A percentile compares a stretch with the other conserved stretches of the same genome.
Evolutionary conservation across 2,888 invertebrate genomes (phyloP).

Genomic region (Trachelus troglodyta): DNA sequence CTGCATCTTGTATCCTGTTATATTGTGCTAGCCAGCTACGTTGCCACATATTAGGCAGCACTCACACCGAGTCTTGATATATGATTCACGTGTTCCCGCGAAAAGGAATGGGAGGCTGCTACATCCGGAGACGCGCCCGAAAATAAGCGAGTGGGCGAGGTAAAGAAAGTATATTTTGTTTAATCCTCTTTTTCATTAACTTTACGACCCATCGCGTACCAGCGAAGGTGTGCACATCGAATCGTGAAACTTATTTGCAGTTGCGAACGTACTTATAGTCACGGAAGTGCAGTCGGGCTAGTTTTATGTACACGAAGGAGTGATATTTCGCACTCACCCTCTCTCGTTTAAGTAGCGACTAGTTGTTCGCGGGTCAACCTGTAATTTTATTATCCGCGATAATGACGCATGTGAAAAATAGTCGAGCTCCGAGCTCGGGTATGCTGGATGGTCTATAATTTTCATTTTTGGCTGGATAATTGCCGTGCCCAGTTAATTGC

Average conservation of each 20-base stretch:
- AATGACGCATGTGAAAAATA: slow-evolving; percentile 13
- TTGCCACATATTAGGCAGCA: slow-evolving; percentile 29
- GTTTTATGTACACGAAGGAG: neutral
- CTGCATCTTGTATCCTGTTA: slow-evolving; percentile 39
- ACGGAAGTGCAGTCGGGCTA: neutral
- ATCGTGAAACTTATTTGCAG: neutral
- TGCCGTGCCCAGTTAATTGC: slow-evolving; percentile 54
- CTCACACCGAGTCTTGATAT: slow-evolving; percentile 24
- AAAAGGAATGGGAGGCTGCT: neutral
- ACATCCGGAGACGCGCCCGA: neutral
- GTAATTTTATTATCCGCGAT: slow-evolving; percentile 10
- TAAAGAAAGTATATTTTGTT: neutral
- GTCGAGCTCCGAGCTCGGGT: slow-evolving; percentile 17
- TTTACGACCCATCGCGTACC: neutral
- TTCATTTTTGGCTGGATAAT: slow-evolving; percentile 56
- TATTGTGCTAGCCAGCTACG: slow-evolving; percentile 25
- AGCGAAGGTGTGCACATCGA: neutral
- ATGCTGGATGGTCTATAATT: slow-evolving; percentile 49
- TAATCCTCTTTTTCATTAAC: neutral
- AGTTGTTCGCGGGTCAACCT: slow-evolving; percentile 1
- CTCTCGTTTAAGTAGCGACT: neutral
- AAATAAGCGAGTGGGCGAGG: neutral
- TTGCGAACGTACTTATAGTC: neutral
- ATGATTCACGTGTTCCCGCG: neutral
- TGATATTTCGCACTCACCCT: neutral